Evolutionary conservation across 2,888 invertebrate species (phyloP), one percentile per base, ranked within the genome.

Genomic region (Polyommatus iphigenia): DNA sequence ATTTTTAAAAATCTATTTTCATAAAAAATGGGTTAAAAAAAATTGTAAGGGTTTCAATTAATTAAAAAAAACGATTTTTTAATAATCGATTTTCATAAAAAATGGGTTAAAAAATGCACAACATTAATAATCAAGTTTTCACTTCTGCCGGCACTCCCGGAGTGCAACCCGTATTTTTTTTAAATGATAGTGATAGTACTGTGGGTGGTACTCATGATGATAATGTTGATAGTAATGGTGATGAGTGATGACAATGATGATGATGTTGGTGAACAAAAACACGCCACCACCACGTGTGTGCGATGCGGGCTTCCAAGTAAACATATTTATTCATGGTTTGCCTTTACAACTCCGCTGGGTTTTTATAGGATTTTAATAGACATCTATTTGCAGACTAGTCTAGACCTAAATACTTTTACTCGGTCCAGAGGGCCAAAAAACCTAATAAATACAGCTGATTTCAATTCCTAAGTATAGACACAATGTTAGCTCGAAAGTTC

Each of bases 251-350:
- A n/a, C 32, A 29, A 75, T 75, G 29, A 15, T 67, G 67, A 67
- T 32, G 67, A 67, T 32, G 67, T 29, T 18, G 29, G 67, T 32
- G 67, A 29, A 75, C 75, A 50, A 54, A 20, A 75, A 54, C 75
- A 75, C 50, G 75, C 24, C 15, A 75, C 29, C 75, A 75, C 75
- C 75, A 75, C 75, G 75, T 75, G 75, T 78, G 78, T 78, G 76
- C 79, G 77, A 80, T 80, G 80, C 80, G 80, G 81, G 80, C 76
- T 80, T 81, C 81, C 79, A 78, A 79, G 78, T 81, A 81, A 79
- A 79, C 75, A 80, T 80, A 62, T 78, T 78, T 80, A 79, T 77
- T 78, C 78, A 80, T 76, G 46, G 50, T 77, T 79, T 29, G 75
- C 50, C 41, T 73, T 7, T 75, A 75, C 75, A 54, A 50, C 50